Evolutionary conservation across 2,888 invertebrate species (phyloP).

Genomic region (Molanna angustata): DNA sequence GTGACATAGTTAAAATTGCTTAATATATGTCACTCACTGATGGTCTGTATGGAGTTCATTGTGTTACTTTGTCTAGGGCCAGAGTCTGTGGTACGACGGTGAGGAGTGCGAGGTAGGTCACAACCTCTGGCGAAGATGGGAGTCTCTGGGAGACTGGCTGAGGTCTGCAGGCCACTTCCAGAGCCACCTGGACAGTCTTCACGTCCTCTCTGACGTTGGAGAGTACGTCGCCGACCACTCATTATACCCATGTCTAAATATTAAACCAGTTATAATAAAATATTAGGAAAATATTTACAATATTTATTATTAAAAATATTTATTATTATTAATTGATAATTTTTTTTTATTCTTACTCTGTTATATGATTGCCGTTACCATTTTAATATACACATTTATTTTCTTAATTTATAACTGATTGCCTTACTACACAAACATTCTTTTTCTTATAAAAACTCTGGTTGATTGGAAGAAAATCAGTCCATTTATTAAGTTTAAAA

Average conservation of each 20-base stretch:
- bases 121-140: slow-evolving; percentile 83
- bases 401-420: no score
- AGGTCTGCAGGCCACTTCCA: slow-evolving; percentile 70
- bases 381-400: no score
- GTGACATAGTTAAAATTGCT: no score
- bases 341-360: no score
- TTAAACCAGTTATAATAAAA: neutral
- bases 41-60: slow-evolving; percentile 48
- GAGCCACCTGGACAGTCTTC: slow-evolving; percentile 52
- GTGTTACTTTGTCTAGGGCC: slow-evolving; percentile 64
- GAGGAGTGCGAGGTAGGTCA: slow-evolving; percentile 81
- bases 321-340: no score
- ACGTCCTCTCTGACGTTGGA: slow-evolving; percentile 49
- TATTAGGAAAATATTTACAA: neutral
- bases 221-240: slow-evolving; percentile 51
- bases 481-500: no score
- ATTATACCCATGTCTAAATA: slow-evolving; percentile 48
- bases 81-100: slow-evolving; percentile 62
- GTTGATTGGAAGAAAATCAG: no score
- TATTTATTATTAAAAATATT: neutral
- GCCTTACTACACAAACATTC: no score
- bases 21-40: no score
- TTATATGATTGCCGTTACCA: no score
- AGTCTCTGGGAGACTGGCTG: slow-evolving; percentile 85
- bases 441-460: no score